Evolutionary conservation across 2,113 vertebrate species (phyloP), one percentile per base, ranked within the genome.

Genomic region (Apeltes quadracus): DNA sequence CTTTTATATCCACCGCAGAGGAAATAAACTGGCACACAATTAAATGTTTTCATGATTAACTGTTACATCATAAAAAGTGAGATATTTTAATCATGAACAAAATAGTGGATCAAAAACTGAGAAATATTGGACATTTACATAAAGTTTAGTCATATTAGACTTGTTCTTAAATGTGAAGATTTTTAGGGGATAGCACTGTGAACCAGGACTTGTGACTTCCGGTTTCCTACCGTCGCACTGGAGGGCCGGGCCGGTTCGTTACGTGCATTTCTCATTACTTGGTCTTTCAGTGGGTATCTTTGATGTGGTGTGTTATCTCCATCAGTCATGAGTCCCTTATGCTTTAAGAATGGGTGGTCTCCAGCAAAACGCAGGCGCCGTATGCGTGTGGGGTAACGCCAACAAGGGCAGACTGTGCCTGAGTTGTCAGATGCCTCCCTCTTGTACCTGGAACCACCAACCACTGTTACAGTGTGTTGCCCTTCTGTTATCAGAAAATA

Each of bases 371-470:
- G 23, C 34, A 67, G 36, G 27, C 22, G 15, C 29, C 36, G 27
- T 53, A 18, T n/a, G 16, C 39, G 16, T 55, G 38, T 46, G 25
- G 22, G 39, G 15, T 23, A 38, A 51, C 43, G 6, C 16, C 32
- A 20, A 18, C 5, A 9, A 51, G 75, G 75, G 56, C 72, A 75
- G 48, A 22, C 38, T 51, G 69, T 74, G 59, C 65, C 39, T 36
- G 41, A 41, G n/a, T 11, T 18, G 14, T 46, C 34, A 0, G 29
- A 46, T 69, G 63, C n/a, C 62, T 48, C 61, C 34, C 27, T 59
- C 70, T 63, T 29, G 83, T 81, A 79, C 83, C 80, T 76, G 75
- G 75, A 72, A 83, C 77, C 67, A 69, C 29, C 36, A 29, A 48
- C 20, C 34, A 43, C 65, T 32, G 56, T 46, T 58, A 27, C 41